Conservation (phyloP, 1,140 invertebrate species). For the Diabrotica undecimpunctata region DNA sequence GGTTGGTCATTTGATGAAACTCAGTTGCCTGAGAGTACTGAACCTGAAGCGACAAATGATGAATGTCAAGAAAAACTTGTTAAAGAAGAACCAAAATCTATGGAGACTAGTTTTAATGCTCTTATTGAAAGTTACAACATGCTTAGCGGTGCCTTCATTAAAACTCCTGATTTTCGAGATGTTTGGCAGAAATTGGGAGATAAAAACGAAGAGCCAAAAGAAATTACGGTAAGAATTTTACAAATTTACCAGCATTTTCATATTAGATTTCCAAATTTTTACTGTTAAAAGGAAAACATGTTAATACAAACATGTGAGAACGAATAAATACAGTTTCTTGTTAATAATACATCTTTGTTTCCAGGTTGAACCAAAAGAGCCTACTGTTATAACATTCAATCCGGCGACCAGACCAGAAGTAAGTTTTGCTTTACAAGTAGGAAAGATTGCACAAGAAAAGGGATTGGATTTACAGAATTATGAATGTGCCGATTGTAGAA, state of each 20-base stretch:
- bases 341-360: background rate
- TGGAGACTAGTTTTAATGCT: constrained; percentile 51
- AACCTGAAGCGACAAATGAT: background rate
- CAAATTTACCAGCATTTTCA: too few relatives aligned
- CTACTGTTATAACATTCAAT: background rate
- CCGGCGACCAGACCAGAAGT: constrained; percentile 4
- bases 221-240: background rate
- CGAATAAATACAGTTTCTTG: too few relatives aligned
- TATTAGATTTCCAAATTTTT: too few relatives aligned
- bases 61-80: constrained; percentile 10
- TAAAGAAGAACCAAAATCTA: constrained; percentile 40
- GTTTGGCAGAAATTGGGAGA: constrained; percentile 48
- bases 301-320: too few relatives aligned
- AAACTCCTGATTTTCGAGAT: constrained; percentile 60
- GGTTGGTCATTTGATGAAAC: constrained; percentile 68
- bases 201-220: constrained; percentile 17
- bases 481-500: constrained; percentile 73
- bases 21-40: constrained; percentile 26
- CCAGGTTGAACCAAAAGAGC: background rate
- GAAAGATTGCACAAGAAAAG: constrained; percentile 69
- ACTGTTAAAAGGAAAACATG: too few relatives aligned
- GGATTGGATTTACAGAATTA: constrained; percentile 87
- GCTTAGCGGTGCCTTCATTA: constrained; percentile 50
- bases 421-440: constrained; percentile 53
- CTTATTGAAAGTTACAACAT: constrained; percentile 56